Percentiles rank a stretch among this genome's conserved stretches.
Conservation (phyloP, 2,113 vertebrate genomes). For the Rhinoderma darwinii region DNA sequence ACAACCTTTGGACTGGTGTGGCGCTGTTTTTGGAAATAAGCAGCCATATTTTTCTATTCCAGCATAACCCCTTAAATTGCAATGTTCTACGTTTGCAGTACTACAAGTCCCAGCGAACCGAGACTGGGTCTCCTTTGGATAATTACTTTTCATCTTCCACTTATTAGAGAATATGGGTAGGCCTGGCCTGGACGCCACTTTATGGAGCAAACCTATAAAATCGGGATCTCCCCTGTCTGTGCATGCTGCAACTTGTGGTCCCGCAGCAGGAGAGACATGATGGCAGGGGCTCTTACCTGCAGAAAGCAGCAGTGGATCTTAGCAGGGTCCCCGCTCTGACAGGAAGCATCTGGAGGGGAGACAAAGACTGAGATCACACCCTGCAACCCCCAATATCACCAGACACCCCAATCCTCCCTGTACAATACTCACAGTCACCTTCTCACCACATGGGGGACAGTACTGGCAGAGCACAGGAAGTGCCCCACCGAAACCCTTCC, state of each 20-base stretch:
- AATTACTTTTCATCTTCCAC: no score
- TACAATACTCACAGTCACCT: not conserved
- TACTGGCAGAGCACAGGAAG: not conserved
- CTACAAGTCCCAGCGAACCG: no score
- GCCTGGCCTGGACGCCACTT: no score
- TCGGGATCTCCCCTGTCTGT: not conserved
- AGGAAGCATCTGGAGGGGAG: slow-evolving; percentile 68
- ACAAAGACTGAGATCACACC: not conserved
- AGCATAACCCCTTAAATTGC: no score
- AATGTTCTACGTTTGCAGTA: not conserved
- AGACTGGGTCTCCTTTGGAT: no score
- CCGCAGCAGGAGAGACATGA: not conserved
- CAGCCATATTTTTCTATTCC: no score
- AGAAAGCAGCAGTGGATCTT: slow-evolving; percentile 62
- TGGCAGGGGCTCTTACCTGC: slow-evolving; percentile 68
- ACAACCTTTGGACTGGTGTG: no score
- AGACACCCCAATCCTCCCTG: not conserved
- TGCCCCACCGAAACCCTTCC: slow-evolving; percentile 14
- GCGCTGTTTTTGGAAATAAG: no score
- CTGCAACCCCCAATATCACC: not conserved
- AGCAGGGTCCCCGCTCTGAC: slow-evolving; percentile 61
- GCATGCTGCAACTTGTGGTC: not conserved
- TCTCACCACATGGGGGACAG: slow-evolving; percentile 22
- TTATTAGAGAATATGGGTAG: no score
- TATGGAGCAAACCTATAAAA: no score